Base-by-base conservation (phyloP, 2,797 vertebrate genomes). In the Rhinophrynus dorsalis region DNA sequence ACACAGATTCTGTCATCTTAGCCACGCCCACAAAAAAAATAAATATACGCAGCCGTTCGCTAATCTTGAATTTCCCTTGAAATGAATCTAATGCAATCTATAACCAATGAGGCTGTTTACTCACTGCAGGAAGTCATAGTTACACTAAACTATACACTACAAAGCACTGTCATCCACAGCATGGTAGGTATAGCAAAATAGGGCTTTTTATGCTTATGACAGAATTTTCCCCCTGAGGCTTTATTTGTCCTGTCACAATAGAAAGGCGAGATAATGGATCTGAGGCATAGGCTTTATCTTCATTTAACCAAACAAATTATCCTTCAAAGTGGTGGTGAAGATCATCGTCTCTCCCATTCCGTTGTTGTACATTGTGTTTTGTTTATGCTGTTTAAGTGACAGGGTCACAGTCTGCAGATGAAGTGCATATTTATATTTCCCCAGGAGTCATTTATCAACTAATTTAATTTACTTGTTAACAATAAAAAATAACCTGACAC, bases 261-360 rank as follows among this genome's bases (percentile, higher is more conserved):
- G 24, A 65, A 65, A 65, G 29, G 54, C 26, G 12, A 65, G 54
- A 64, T 72, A 64, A 72, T 50, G 44, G 27, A 42, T 58, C 21
- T 17, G 12, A 42, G 13, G 33, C 7, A 58, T 26, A 8, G 5
- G 52, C 56, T 64, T 63, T 65, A 50, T 59, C 38, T 51, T 65
- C 12, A 44, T 72, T 72, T 50, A 72, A 65, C 69, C 33, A 54
- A 65, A 38, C 27, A 61, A 72, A 72, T 72, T 72, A 72, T 58
- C 42, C 26, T 3, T 23, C 13, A 13, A 30, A 32, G 45, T 29
- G 3, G 11, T 26, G 17, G n/a, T 30, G 26, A 52, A 52, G 27
- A 1, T 15, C 44, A 12, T 24, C 24, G 38, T 23, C 12, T 23
- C 18, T 21, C 30, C 27, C 13, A 40, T 23, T n/a, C n/a, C 18